These are phyloP conservation scores for Hipposideros armiger DNA, from an alignment of 2,113 vertebrate species.

Conservation along the genomic window DNA sequence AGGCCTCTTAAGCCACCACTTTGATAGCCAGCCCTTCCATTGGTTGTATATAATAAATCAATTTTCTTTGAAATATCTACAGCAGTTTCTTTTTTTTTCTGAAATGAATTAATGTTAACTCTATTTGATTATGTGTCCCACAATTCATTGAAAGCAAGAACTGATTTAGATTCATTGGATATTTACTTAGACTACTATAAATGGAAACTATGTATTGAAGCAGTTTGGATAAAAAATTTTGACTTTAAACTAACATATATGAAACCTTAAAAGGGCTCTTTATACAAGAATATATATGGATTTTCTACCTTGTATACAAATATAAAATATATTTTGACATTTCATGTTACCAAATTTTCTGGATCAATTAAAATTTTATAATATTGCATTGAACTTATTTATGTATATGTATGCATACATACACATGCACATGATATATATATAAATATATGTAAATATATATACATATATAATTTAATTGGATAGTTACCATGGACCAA, in stretches of 20 bases:
- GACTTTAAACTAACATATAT: not conserved
- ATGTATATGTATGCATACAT: fast-evolving
- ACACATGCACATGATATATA: not conserved
- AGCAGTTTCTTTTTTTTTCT: not conserved
- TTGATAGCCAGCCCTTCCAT: fast-evolving
- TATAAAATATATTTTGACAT: not conserved
- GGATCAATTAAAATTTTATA: not conserved
- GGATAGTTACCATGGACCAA: not conserved
- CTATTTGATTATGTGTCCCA: not conserved
- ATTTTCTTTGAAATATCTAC: not conserved
- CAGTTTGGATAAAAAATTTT: not conserved
- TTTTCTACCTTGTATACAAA: not conserved
- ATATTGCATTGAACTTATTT: not conserved
- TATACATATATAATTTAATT: not conserved
- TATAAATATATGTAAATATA: not conserved
- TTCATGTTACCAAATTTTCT: not conserved
- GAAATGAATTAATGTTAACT: slow-evolving; percentile 6
- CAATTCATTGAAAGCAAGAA: not conserved
- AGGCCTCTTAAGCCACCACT: not conserved
- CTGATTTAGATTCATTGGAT: not conserved
- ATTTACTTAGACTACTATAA: not conserved
- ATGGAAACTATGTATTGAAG: not conserved
- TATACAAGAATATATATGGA: not conserved
- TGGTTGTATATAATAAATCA: not conserved
- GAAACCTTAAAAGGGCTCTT: not conserved